Evolutionary conservation across 37 sponge, comb jelly and placozoan species (phyloP).

Genomic region (Ephydatia muelleri): DNA sequence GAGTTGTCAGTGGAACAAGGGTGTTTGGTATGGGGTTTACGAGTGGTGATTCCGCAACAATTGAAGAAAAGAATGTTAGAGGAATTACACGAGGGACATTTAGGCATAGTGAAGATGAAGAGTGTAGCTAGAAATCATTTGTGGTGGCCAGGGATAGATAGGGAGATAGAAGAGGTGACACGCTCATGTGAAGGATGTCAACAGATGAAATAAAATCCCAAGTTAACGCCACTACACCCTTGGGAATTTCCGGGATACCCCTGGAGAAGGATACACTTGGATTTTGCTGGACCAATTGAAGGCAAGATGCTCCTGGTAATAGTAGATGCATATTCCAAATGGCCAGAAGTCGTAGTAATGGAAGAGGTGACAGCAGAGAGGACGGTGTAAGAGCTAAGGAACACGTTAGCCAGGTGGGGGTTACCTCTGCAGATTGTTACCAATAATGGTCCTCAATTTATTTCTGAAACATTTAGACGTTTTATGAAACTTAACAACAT

Average conservation of each 20-base stretch:
- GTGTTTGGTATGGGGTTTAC: slow-evolving; percentile 6
- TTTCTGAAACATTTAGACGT: slow-evolving; percentile 1
- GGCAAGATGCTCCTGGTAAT: slow-evolving; percentile 3
- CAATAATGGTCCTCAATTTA: slow-evolving; percentile 50
- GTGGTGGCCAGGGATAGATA: slow-evolving; percentile 20
- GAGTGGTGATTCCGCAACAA: slow-evolving; percentile 1
- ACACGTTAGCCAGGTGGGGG: neutral
- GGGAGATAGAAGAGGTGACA: neutral
- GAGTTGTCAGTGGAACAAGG: slow-evolving; percentile 2
- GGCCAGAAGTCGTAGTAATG: slow-evolving; percentile 18
- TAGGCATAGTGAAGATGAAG: slow-evolving; percentile 25
- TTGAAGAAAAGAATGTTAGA: neutral
- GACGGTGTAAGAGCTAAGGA: neutral
- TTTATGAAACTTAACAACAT: slow-evolving; percentile 30
- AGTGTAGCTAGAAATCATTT: slow-evolving; percentile 8
- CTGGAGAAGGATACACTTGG: slow-evolving; percentile 16
- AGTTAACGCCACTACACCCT: neutral
- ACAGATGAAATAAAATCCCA: neutral
- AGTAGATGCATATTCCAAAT: slow-evolving; percentile 29
- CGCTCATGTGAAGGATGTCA: neutral
- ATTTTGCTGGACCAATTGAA: slow-evolving; percentile 31
- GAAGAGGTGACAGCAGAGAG: neutral
- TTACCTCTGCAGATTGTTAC: slow-evolving; percentile 11
- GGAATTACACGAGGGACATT: slow-evolving; percentile 18
- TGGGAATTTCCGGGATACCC: slow-evolving; percentile 15